Conservation (phyloP, 2,113 vertebrate genomes). For the Paradoxurus hermaphroditus region DNA sequence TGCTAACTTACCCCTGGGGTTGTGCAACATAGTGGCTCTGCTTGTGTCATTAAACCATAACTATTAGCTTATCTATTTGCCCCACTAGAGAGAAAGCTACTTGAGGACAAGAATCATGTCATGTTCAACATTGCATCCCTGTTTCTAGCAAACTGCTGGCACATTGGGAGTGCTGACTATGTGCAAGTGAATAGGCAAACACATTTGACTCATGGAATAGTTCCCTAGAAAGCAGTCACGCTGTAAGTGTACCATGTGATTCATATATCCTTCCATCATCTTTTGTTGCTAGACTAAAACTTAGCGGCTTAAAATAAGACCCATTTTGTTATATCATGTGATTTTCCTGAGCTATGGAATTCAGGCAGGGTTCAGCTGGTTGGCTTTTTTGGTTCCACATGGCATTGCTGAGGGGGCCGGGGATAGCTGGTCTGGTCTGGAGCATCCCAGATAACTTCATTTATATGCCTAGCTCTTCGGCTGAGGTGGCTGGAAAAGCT, state of each 20-base stretch:
- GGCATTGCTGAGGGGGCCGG: neutral
- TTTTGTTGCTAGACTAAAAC: neutral
- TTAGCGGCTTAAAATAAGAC: neutral
- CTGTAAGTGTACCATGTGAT: neutral
- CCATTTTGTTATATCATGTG: neutral
- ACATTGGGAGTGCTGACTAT: neutral
- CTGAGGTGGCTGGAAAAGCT: neutral
- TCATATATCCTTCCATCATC: neutral
- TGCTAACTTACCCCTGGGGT: neutral
- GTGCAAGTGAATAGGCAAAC: neutral
- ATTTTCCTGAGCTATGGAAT: neutral
- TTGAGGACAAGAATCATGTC: neutral
- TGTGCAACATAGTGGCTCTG: neutral
- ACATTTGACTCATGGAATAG: neutral
- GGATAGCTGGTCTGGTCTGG: neutral
- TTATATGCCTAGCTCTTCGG: neutral
- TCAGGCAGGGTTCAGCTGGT: neutral
- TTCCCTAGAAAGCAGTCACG: neutral
- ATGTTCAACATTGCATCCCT: neutral
- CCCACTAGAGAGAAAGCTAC: neutral
- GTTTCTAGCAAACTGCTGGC: neutral
- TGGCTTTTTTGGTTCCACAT: neutral
- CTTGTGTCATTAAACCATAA: neutral
- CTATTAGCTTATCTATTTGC: neutral
- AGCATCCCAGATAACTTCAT: neutral